These are phyloP conservation scores for Hirtodrosophila trivittata DNA, from an alignment of 2,888 invertebrate species.

Conservation along the genomic window DNA sequence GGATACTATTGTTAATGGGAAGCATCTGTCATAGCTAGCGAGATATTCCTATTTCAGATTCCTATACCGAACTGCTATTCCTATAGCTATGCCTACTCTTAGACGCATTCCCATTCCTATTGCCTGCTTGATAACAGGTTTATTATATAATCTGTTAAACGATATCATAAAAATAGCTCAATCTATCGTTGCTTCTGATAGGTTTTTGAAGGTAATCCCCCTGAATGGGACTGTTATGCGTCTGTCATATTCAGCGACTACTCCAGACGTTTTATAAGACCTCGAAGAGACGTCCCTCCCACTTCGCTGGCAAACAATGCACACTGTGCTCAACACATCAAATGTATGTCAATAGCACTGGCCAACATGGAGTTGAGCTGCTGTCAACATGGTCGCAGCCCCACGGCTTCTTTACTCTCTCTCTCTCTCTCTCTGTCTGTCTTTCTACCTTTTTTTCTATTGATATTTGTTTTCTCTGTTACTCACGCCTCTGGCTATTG, in stretches of 20 bases:
- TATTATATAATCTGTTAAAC: neutral
- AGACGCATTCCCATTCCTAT: no score
- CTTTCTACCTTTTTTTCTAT: slow-evolving; percentile 1
- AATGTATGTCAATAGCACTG: slow-evolving; percentile 71
- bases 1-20: no score
- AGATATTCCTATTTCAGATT: no score
- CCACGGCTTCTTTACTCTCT: slow-evolving; percentile 2
- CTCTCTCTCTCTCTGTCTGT: neutral
- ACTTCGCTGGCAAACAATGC: slow-evolving; percentile 48
- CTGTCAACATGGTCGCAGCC: slow-evolving; percentile 45
- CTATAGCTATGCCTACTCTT: no score
- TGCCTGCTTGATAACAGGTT: no score
- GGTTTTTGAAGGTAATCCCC: slow-evolving; percentile 35
- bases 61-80: no score
- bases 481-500: slow-evolving; percentile 40
- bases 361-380: slow-evolving; percentile 49
- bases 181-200: slow-evolving; percentile 21
- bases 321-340: slow-evolving; percentile 60
- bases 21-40: no score
- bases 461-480: slow-evolving; percentile 4
- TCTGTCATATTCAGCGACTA: slow-evolving; percentile 39
- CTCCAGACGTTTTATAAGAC: slow-evolving; percentile 17
- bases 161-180: slow-evolving; percentile 5
- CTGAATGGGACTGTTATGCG: slow-evolving; percentile 6
- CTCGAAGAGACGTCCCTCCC: slow-evolving; percentile 20